Evolutionary conservation across 2,113 vertebrate species (phyloP).

Genomic region (Myotis lucifugus): DNA sequence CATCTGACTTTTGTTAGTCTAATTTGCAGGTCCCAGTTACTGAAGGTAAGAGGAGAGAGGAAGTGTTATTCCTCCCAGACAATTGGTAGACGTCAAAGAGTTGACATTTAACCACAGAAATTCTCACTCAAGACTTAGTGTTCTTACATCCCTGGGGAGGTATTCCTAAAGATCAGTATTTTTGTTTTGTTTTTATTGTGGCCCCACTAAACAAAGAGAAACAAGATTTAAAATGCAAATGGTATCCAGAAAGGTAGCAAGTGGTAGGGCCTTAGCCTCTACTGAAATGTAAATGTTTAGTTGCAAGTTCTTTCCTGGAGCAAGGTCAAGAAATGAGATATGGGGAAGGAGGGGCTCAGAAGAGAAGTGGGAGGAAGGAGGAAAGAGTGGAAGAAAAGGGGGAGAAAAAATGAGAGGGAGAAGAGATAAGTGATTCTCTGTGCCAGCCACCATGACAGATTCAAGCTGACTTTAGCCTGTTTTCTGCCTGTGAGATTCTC

Average conservation of each 20-base stretch:
- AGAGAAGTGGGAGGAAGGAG: not conserved
- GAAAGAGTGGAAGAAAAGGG: not conserved
- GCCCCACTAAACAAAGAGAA: not conserved
- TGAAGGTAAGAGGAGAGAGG: not conserved
- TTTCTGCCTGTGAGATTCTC: not conserved
- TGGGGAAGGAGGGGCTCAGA: not conserved
- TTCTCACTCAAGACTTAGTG: not conserved
- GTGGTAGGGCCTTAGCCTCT: not conserved
- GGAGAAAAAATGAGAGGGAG: not conserved
- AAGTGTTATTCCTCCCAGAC: not conserved
- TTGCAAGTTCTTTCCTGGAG: not conserved
- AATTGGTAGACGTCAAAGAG: not conserved
- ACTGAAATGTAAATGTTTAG: not conserved
- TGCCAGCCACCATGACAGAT: not conserved
- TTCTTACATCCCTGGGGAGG: not conserved
- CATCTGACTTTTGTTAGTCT: not conserved
- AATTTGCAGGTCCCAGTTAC: not conserved
- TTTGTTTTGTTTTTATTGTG: not conserved
- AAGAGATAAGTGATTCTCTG: not conserved
- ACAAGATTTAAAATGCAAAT: not conserved
- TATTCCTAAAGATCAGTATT: not conserved
- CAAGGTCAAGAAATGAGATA: not conserved
- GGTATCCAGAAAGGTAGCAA: not conserved
- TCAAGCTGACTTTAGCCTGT: not conserved
- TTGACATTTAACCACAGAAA: not conserved